These are phyloP conservation scores for Galemys pyrenaicus DNA, from an alignment of 2,113 vertebrate genomes.

Conservation along the genomic window DNA sequence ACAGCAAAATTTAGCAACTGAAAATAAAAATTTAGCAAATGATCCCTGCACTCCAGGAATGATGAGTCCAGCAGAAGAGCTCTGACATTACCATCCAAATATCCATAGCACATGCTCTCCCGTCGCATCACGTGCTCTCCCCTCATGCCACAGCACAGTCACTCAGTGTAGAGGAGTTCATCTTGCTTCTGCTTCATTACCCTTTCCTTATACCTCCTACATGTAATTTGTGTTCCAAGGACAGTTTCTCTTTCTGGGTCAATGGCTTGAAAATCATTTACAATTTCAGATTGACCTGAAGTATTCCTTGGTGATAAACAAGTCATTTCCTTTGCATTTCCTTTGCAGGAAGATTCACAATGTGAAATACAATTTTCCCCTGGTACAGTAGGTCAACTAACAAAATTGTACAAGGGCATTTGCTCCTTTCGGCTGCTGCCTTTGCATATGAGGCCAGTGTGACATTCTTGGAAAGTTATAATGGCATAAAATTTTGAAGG, in stretches of 20 bases:
- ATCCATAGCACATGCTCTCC: background rate
- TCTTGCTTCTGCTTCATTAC: background rate
- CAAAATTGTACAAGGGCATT: background rate
- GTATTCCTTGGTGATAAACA: background rate
- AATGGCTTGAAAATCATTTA: background rate
- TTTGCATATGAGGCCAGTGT: background rate
- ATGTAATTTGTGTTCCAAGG: background rate
- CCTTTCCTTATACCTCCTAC: background rate
- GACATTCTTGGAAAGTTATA: constrained; percentile 11
- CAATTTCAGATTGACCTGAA: constrained; percentile 15
- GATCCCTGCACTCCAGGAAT: background rate
- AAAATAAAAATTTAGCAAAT: background rate
- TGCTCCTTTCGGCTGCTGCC: background rate
- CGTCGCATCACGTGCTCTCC: background rate
- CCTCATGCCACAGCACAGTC: background rate
- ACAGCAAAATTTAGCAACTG: background rate
- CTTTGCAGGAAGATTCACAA: background rate
- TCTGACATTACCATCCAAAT: background rate
- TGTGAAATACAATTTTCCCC: background rate
- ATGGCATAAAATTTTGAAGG: background rate
- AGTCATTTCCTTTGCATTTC: background rate
- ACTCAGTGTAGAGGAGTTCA: background rate
- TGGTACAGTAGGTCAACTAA: background rate
- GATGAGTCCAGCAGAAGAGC: background rate
- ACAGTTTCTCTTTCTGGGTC: background rate